Evolutionary conservation across 2,113 vertebrate species (phyloP).

Genomic region (Prinia subflava): DNA sequence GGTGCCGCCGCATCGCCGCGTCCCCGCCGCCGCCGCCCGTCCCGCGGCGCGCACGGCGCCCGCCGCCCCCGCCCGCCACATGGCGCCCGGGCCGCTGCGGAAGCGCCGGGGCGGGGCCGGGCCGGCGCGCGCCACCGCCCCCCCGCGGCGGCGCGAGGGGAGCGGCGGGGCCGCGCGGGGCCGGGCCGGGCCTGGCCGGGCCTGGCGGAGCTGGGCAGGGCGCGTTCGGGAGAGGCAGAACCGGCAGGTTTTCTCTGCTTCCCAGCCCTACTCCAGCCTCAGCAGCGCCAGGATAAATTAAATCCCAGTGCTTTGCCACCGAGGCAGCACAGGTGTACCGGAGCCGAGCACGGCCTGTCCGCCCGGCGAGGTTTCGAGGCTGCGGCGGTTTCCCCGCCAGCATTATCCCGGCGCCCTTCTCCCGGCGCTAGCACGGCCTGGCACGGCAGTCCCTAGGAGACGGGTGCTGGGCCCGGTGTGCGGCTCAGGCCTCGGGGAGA

Average conservation of each 20-base stretch:
- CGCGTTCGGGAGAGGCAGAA: rapidly evolving
- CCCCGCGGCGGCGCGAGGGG: background rate
- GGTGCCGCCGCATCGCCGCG: too few species aligned
- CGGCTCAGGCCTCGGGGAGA: background rate
- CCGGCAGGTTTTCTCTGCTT: rapidly evolving
- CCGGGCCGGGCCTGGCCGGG: background rate
- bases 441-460: rapidly evolving
- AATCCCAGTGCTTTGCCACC: too few species aligned
- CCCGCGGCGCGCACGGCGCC: too few species aligned
- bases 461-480: background rate
- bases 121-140: too few species aligned
- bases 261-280: too few species aligned
- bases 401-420: too few species aligned
- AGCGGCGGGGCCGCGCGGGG: background rate
- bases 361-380: rapidly evolving
- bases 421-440: rapidly evolving
- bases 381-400: too few species aligned
- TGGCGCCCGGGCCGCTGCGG: too few species aligned
- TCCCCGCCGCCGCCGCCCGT: too few species aligned
- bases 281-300: background rate
- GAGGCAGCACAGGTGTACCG: rapidly evolving
- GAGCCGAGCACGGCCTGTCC: rapidly evolving
- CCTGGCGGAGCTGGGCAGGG: rapidly evolving
- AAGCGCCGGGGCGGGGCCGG: too few species aligned
- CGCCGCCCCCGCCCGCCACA: too few species aligned